These are phyloP conservation scores for Sphaeridia pumilis DNA, from an alignment of 2,888 invertebrate genomes.

Conservation along the genomic window DNA sequence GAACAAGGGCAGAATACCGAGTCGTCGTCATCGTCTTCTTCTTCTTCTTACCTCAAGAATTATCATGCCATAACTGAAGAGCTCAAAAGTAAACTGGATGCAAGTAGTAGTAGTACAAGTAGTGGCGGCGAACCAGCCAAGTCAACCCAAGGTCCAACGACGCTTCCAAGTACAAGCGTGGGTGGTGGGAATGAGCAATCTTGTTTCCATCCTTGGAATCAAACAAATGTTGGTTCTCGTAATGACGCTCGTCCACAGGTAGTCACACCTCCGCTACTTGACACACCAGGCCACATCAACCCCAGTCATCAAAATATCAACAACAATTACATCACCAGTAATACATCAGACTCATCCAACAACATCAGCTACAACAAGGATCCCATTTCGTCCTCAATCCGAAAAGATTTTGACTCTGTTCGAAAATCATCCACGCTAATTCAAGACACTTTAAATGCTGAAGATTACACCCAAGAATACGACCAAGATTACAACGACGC, in stretches of 20 bases:
- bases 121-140: no score
- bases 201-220: slow-evolving; percentile 1
- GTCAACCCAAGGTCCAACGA: no score
- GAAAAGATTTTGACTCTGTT: no score
- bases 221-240: not conserved
- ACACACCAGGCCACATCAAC: no score
- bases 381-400: no score
- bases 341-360: no score
- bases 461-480: no score
- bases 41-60: slow-evolving; percentile 1
- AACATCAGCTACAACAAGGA: no score
- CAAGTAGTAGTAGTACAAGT: no score
- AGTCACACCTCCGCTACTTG: not conserved
- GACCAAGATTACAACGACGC: no score
- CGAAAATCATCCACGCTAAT: no score
- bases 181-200: slow-evolving; percentile 2
- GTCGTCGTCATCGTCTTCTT: not conserved
- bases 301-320: not conserved
- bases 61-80: slow-evolving; percentile 1
- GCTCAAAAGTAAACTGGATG: slow-evolving; percentile 1
- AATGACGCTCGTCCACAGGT: slow-evolving; percentile 1
- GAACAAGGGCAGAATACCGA: slow-evolving; percentile 5
- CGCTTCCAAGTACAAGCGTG: slow-evolving; percentile 2
- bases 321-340: not conserved
- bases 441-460: no score